A percentile compares a stretch with the other conserved stretches of the same genome.
Conservation (phyloP, 2,113 vertebrate genomes). For the human region DNA sequence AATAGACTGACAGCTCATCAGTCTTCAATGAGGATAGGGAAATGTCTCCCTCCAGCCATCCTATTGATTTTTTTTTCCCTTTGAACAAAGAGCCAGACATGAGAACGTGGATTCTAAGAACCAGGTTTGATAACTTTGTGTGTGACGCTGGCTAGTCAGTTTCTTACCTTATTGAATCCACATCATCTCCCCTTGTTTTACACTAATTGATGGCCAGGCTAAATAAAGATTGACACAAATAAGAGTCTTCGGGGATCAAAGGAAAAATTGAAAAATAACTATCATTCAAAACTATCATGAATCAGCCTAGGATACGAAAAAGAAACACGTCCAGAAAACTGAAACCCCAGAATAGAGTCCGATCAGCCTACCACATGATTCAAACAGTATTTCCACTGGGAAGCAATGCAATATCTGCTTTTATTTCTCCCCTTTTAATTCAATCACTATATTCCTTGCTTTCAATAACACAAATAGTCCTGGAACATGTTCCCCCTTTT, state of each 20-base stretch:
- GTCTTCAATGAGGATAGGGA: not conserved
- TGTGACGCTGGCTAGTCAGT: not conserved
- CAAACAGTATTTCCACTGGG: not conserved
- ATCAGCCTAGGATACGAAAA: not conserved
- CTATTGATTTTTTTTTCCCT: not conserved
- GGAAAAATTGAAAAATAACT: not conserved
- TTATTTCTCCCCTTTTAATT: not conserved
- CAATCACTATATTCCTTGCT: not conserved
- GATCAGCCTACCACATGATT: not conserved
- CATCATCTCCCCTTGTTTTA: not conserved
- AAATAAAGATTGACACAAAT: not conserved
- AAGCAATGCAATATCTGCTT: not conserved
- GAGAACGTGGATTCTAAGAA: conserved; percentile 45
- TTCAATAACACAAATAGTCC: not conserved
- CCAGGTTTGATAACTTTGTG: conserved; percentile 10
- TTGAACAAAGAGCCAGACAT: conserved; percentile 60
- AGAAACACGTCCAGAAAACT: not conserved
- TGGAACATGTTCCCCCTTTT: not conserved
- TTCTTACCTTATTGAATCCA: conserved; percentile 32
- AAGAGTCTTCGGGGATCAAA: not conserved
- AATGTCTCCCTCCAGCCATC: not conserved
- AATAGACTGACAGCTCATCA: not conserved
- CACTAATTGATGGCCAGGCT: not conserved
- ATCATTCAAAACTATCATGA: not conserved
- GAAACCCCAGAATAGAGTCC: not conserved